Evolutionary conservation across 2,113 vertebrate species (phyloP).

Genomic region (Poicephalus gulielmi): DNA sequence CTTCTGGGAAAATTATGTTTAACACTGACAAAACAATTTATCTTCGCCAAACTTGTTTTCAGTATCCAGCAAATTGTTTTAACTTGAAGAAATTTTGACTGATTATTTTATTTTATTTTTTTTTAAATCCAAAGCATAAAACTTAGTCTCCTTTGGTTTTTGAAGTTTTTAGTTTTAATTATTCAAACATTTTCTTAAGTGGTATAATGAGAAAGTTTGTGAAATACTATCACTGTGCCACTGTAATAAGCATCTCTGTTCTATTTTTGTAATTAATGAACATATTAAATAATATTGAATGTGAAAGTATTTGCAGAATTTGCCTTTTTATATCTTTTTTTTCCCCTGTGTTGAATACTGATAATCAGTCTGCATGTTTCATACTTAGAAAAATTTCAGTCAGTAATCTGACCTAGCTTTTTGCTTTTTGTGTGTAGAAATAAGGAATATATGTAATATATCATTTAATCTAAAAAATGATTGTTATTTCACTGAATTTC

Average conservation of each 20-base stretch:
- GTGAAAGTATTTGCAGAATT: background rate
- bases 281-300: too few species aligned
- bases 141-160: background rate
- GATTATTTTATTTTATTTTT: background rate
- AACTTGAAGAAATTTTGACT: background rate
- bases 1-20: background rate
- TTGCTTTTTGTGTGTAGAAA: background rate
- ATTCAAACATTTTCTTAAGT: background rate
- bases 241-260: background rate
- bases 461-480: background rate
- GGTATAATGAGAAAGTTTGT: background rate
- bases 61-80: background rate
- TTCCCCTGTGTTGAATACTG: background rate
- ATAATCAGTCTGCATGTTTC: background rate
- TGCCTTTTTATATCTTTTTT: background rate
- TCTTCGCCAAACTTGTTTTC: background rate
- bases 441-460: background rate
- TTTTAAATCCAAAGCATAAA: background rate
- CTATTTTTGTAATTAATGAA: too few species aligned
- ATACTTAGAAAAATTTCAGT: background rate
- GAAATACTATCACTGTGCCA: background rate
- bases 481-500: background rate
- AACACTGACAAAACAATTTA: background rate
- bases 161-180: background rate
- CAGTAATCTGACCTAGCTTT: background rate